A percentile compares a stretch with the other conserved stretches of the same genome.
These are phyloP conservation scores for Hyla sarda DNA, from an alignment of 2,113 vertebrate species.

Conservation along the genomic window DNA sequence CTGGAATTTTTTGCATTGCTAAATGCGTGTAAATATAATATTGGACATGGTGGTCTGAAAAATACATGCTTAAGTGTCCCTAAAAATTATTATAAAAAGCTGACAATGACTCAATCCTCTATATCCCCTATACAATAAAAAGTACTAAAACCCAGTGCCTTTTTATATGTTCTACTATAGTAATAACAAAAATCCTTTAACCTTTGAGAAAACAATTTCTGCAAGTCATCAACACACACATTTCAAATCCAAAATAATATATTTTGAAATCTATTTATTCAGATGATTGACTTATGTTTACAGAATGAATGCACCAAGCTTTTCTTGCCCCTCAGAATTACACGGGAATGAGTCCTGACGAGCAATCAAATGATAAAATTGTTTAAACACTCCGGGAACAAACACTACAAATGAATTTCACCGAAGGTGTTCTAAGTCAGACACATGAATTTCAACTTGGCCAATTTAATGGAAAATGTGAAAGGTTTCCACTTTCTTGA, in stretches of 20 bases:
- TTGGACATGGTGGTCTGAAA: too few relatives aligned
- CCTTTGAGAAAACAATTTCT: conserved; percentile 30
- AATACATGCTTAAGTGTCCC: neutral
- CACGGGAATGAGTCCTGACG: conserved; percentile 10
- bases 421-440: conserved; percentile 20
- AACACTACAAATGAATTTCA: conserved; percentile 17
- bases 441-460: conserved; percentile 14
- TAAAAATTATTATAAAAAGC: neutral
- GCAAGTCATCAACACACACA: neutral
- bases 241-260: conserved; percentile 4
- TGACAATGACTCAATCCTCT: neutral
- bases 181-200: neutral
- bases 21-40: too few relatives aligned
- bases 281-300: conserved; percentile 37
- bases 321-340: conserved; percentile 23
- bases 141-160: neutral
- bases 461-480: conserved; percentile 25
- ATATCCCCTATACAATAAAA: neutral
- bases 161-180: neutral
- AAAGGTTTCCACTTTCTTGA: neutral
- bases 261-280: conserved; percentile 39
- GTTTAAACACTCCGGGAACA: conserved; percentile 41
- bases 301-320: conserved; percentile 23
- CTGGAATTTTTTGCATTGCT: too few relatives aligned
- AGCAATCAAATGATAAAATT: conserved; percentile 37